phyloP scores from a whole-genome alignment of 2,113 vertebrate species.

The Catagonus wagneri region DNA sequence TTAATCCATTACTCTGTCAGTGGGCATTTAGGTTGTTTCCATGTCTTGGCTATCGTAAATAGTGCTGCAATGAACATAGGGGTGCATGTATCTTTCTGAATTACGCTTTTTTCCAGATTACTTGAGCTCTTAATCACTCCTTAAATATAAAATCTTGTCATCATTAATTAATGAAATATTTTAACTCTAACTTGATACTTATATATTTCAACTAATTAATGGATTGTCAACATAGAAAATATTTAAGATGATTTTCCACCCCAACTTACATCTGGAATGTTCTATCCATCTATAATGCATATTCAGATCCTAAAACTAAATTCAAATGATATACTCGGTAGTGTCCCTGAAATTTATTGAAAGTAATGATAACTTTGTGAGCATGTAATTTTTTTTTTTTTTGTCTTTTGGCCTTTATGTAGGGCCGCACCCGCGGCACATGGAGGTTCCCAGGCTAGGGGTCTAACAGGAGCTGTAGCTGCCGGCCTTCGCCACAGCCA shows the following conservation, averaged over 20 bases:
- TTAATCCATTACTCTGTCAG: no score
- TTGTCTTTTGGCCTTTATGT: no score
- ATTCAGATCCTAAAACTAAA: conserved; percentile 29
- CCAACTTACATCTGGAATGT: not conserved
- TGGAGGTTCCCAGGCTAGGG: no score
- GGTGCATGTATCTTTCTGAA: no score
- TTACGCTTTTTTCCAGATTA: no score
- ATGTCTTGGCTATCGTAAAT: no score
- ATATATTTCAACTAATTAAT: not conserved
- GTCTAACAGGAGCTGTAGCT: no score
- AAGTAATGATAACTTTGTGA: not conserved
- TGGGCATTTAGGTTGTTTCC: no score
- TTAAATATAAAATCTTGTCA: not conserved
- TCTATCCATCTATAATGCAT: not conserved
- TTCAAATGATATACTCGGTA: not conserved
- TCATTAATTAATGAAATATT: conserved; percentile 1
- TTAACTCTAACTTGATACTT: conserved; percentile 30
- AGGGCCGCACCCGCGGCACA: no score
- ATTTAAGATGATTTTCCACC: not conserved
- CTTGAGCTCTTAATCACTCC: not conserved
- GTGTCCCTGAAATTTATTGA: not conserved
- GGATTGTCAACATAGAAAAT: conserved; percentile 19
- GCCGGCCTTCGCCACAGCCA: no score
- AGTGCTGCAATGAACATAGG: no score
- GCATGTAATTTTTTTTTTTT: not conserved